A percentile compares a stretch with the other conserved stretches of the same genome.
Evolutionary conservation across 2,113 vertebrate species (phyloP).

Genomic region (Clupea harengus): DNA sequence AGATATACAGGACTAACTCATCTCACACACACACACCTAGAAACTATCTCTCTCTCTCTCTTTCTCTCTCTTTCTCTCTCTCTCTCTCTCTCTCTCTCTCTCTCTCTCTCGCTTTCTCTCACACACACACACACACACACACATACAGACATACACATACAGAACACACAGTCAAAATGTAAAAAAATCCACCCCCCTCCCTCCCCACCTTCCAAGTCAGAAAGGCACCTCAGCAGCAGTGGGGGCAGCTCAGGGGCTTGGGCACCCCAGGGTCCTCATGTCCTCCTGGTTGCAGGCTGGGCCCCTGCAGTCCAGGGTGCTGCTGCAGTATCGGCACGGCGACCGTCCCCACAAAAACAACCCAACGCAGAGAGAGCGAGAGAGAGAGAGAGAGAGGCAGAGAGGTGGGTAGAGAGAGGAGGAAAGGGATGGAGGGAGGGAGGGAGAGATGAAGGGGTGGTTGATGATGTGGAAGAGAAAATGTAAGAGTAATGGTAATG

Average conservation of each 20-base stretch:
- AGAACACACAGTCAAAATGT: background rate
- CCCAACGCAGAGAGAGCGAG: conserved; percentile 59
- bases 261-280: conserved; percentile 74
- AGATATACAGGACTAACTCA: conserved; percentile 25
- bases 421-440: background rate
- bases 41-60: background rate
- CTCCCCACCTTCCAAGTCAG: background rate
- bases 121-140: background rate
- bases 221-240: conserved; percentile 64
- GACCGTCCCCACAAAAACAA: conserved; percentile 61
- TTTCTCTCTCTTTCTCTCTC: background rate
- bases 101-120: background rate
- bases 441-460: background rate
- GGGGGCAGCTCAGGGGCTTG: conserved; percentile 63
- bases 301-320: conserved; percentile 73
- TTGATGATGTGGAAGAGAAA: background rate
- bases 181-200: conserved; percentile 55
- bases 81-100: background rate
- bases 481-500: background rate
- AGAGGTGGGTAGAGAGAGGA: conserved; percentile 33
- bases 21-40: background rate
- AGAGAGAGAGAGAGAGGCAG: conserved; percentile 60
- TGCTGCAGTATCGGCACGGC: conserved; percentile 77
- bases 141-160: background rate
- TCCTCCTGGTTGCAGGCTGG: conserved; percentile 66